Percentiles rank a stretch among this genome's conserved stretches.
Evolutionary conservation across 1,140 invertebrate genomes (phyloP).

Genomic region (Aphaenogaster floridana): DNA sequence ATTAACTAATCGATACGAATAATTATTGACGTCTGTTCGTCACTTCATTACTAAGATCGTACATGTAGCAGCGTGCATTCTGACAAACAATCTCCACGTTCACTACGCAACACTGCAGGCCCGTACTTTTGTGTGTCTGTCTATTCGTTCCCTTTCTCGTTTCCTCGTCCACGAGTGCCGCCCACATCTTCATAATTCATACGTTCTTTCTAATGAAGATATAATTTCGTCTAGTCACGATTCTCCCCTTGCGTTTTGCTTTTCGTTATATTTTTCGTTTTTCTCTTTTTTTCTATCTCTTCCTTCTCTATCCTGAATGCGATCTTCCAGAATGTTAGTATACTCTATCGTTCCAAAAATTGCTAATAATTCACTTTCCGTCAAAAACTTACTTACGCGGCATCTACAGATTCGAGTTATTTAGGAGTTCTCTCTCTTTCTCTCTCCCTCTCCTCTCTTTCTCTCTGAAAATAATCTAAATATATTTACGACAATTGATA

Average conservation of each 20-base stretch:
- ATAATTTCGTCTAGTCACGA: slow-evolving; percentile 79
- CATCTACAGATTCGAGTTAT: slow-evolving; percentile 59
- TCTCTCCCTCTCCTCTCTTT: neutral
- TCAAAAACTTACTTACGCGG: slow-evolving; percentile 57
- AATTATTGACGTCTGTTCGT: neutral
- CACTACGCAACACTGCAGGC: neutral
- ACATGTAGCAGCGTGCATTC: neutral
- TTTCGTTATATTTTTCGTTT: slow-evolving; percentile 25
- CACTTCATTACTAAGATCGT: neutral
- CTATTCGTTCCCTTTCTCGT: slow-evolving; percentile 26
- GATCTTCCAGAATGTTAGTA: slow-evolving; percentile 21
- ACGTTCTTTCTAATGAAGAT: slow-evolving; percentile 81
- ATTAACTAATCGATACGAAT: neutral
- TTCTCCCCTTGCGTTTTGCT: slow-evolving; percentile 50
- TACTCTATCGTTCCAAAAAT: neutral
- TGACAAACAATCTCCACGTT: neutral
- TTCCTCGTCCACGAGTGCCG: slow-evolving; percentile 58
- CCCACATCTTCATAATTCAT: slow-evolving; percentile 81
- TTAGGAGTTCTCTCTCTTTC: slow-evolving; percentile 46
- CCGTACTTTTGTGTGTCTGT: neutral
- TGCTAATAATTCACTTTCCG: slow-evolving; percentile 67
- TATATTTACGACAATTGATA: slow-evolving; percentile 70
- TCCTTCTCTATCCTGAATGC: neutral
- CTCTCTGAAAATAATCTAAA: slow-evolving; percentile 64
- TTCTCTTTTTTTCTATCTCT: neutral